Conservation (phyloP, 2,113 vertebrate genomes). For the Chloropsis cyanopogon region DNA sequence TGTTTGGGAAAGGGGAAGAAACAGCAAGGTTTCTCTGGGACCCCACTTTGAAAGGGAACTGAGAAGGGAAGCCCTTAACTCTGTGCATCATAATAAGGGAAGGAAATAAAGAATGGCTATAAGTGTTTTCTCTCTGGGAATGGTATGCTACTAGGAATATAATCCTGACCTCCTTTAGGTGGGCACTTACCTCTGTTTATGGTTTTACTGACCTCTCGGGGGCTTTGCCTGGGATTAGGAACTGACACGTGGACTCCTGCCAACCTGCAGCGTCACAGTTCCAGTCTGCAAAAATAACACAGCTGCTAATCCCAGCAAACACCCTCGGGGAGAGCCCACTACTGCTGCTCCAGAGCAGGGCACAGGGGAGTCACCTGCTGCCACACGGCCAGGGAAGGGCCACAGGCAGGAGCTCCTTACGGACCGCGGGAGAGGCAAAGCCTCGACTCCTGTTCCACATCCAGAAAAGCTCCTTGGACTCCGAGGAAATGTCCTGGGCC, state of each 20-base stretch:
- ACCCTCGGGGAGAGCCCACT: neutral
- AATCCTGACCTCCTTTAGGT: neutral
- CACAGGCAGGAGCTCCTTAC: neutral
- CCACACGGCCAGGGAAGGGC: neutral
- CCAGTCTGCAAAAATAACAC: conserved; percentile 16
- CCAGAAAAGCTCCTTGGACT: neutral
- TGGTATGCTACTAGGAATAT: neutral
- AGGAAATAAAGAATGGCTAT: neutral
- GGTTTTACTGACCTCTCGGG: neutral
- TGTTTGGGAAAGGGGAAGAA: neutral
- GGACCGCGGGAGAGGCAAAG: neutral
- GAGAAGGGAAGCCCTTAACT: neutral
- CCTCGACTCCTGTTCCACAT: neutral
- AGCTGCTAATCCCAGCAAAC: neutral
- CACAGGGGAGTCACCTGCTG: neutral
- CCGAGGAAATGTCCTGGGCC: fast-evolving
- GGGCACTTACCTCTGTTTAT: neutral
- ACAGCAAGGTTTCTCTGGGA: neutral
- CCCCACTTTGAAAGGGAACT: neutral
- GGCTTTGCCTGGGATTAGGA: neutral
- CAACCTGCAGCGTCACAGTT: neutral
- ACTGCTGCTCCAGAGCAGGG: neutral
- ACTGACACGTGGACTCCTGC: neutral
- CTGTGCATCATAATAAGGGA: neutral
- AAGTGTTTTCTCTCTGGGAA: neutral